These are phyloP conservation scores for Antheraea assamensis DNA, from an alignment of 2,888 invertebrate species.

Conservation along the genomic window DNA sequence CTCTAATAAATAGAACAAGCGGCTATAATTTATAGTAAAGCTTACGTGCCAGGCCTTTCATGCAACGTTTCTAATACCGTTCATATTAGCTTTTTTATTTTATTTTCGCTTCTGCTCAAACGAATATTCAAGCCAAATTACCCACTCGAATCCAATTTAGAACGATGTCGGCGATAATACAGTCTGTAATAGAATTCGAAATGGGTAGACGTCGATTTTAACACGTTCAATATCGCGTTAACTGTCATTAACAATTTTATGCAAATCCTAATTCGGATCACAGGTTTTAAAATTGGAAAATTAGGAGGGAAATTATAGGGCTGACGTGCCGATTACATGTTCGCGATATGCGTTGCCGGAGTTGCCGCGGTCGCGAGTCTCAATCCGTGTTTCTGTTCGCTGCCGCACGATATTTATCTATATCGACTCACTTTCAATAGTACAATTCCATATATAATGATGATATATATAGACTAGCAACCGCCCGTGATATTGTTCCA, in stretches of 20 bases:
- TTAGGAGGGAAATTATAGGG: slow-evolving; percentile 75
- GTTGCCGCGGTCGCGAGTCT: slow-evolving; percentile 17
- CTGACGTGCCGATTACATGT: slow-evolving; percentile 63
- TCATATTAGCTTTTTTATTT: slow-evolving; percentile 39
- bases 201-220: slow-evolving; percentile 65
- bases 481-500: no score
- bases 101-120: slow-evolving; percentile 51
- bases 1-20: slow-evolving; percentile 13
- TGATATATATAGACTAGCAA: background rate
- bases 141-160: slow-evolving; percentile 50
- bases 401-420: slow-evolving; percentile 1
- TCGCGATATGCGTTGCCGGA: slow-evolving; percentile 55
- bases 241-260: slow-evolving; percentile 77
- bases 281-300: slow-evolving; percentile 68
- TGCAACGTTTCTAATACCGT: slow-evolving; percentile 45
- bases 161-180: slow-evolving; percentile 55
- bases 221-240: slow-evolving; percentile 69
- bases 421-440: background rate
- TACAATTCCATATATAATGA: background rate
- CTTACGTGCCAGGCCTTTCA: slow-evolving; percentile 37
- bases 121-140: slow-evolving; percentile 53
- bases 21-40: slow-evolving; percentile 37
- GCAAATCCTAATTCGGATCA: slow-evolving; percentile 75
- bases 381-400: slow-evolving; percentile 44
- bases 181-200: slow-evolving; percentile 53